Percentiles rank a stretch among this genome's conserved stretches.
phyloP scores from a whole-genome alignment of 2,888 invertebrate species.

The Atethmia centrago region DNA sequence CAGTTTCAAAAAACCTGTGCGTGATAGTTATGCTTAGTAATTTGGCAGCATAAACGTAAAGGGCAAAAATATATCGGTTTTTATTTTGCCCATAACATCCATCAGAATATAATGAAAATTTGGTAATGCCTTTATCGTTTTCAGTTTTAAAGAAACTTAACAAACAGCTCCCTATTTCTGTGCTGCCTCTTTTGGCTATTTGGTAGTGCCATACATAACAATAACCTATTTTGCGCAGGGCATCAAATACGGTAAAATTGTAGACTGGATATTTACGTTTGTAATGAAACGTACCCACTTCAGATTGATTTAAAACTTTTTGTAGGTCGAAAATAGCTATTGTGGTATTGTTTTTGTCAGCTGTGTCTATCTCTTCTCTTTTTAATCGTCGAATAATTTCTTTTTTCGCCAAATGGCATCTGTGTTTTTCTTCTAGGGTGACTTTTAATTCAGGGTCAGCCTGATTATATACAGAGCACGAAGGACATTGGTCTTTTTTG shows the following conservation, averaged over 20 bases:
- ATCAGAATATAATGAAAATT: no score
- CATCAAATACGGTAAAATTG: no score
- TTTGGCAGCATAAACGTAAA: not conserved
- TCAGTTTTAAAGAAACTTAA: no score
- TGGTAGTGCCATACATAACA: no score
- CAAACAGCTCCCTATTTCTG: no score
- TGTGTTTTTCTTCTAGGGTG: conserved; percentile 9
- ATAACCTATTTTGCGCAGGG: not conserved
- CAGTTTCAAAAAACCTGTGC: no score
- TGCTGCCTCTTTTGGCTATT: no score
- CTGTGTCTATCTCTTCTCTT: conserved; percentile 10
- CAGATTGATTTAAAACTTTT: no score
- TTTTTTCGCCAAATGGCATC: conserved; percentile 5
- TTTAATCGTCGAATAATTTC: not conserved
- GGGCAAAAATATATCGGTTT: not conserved
- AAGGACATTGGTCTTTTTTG: conserved; percentile 14
- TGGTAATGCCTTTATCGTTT: no score
- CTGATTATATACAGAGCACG: not conserved
- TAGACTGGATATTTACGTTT: conserved; percentile 7
- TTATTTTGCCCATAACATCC: not conserved
- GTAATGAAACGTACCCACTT: conserved; percentile 4
- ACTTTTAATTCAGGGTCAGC: not conserved
- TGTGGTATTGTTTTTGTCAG: not conserved
- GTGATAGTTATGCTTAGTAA: not conserved
- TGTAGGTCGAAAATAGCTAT: no score